A percentile compares a stretch with the other conserved stretches of the same genome.
Conservation (phyloP, 2,113 vertebrate species). For the Dromiciops gliroides region DNA sequence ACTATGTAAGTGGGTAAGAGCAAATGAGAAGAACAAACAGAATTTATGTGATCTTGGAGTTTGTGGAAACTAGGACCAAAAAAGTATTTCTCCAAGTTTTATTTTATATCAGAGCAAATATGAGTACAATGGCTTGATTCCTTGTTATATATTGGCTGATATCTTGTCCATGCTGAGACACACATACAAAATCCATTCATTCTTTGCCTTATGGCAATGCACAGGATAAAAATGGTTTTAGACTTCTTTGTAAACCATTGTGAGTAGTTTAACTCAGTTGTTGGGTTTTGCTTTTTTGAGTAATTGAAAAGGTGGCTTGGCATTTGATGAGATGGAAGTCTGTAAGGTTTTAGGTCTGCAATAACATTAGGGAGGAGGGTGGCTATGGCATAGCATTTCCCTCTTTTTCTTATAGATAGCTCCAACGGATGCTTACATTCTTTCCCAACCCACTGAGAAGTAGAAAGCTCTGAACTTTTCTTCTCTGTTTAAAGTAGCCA, state of each 20-base stretch:
- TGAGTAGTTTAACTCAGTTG: slow-evolving; percentile 65
- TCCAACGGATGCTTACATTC: background rate
- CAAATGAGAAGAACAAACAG: slow-evolving; percentile 53
- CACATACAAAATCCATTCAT: slow-evolving; percentile 48
- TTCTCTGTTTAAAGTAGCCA: background rate
- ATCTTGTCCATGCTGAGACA: slow-evolving; percentile 53
- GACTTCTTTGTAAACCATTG: slow-evolving; percentile 54
- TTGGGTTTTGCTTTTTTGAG: too few relatives aligned
- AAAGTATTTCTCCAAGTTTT: slow-evolving; percentile 54
- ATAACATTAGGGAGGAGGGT: slow-evolving; percentile 9
- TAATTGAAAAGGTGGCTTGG: slow-evolving; percentile 61
- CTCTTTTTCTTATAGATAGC: background rate
- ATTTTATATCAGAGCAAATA: slow-evolving; percentile 38
- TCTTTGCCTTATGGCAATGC: slow-evolving; percentile 58
- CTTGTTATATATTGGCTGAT: slow-evolving; percentile 44
- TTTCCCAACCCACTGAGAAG: background rate
- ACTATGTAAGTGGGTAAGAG: slow-evolving; percentile 39
- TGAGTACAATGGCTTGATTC: slow-evolving; percentile 9
- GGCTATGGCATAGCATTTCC: background rate
- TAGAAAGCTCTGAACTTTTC: background rate
- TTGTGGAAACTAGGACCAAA: slow-evolving; percentile 59
- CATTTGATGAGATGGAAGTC: slow-evolving; percentile 55
- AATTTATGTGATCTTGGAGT: slow-evolving; percentile 46
- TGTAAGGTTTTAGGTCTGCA: slow-evolving; percentile 62
- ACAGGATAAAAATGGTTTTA: slow-evolving; percentile 59